Evolutionary conservation across 2,797 vertebrate genomes (phyloP).

Genomic region (Basileuterus tristriatus): DNA sequence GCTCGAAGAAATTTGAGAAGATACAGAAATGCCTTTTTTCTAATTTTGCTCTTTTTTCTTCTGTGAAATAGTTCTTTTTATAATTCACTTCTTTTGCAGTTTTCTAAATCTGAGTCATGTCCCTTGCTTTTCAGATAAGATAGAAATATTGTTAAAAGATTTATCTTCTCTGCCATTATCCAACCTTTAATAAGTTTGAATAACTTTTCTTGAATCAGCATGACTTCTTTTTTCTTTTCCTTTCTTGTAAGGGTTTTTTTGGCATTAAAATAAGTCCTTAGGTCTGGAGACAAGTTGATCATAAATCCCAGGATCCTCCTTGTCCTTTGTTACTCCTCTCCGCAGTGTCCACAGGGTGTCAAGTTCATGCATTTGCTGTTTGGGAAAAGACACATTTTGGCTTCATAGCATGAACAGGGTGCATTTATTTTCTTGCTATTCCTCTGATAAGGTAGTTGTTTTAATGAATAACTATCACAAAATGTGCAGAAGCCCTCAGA

Average conservation of each 20-base stretch:
- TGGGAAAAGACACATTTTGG: not conserved
- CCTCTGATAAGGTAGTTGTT: not conserved
- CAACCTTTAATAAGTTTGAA: slow-evolving; percentile 19
- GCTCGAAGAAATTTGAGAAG: not conserved
- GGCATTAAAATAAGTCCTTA: not conserved
- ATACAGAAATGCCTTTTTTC: not conserved
- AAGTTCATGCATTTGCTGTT: not conserved
- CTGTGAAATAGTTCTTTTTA: not conserved
- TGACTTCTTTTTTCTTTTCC: not conserved
- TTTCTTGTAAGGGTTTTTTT: too few relatives aligned
- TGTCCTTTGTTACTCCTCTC: not conserved
- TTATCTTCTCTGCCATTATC: slow-evolving; percentile 21
- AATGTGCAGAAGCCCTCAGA: not conserved
- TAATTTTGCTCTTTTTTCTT: slow-evolving; percentile 12
- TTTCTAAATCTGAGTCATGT: slow-evolving; percentile 30
- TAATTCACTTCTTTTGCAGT: not conserved
- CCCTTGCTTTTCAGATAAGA: slow-evolving; percentile 36
- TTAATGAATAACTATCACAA: not conserved
- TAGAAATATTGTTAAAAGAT: slow-evolving; percentile 36
- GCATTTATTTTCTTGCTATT: not conserved
- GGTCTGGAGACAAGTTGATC: not conserved
- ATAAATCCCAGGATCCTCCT: not conserved
- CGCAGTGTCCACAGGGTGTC: not conserved
- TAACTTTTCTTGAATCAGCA: not conserved
- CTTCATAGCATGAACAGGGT: not conserved